Base-by-base conservation (phyloP, 92 coral and sea anemone species). In the Epizoanthus rinbou region DNA sequence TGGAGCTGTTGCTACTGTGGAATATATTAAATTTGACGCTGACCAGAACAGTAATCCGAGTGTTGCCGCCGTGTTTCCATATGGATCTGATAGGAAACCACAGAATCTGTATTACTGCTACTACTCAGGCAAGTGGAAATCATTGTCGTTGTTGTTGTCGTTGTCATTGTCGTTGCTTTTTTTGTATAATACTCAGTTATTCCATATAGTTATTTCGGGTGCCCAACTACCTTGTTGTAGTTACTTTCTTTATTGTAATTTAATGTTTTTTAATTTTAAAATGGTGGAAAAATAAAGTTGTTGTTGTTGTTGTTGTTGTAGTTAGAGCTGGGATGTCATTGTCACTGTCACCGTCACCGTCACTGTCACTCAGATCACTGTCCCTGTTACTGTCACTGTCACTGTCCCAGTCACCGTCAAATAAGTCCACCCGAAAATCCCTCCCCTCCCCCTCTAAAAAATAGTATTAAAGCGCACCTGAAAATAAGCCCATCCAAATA, bases 21-120 rank as follows among this genome's bases (percentile, higher is more conserved):
- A 78, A 69, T 78, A 78, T 63, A 78, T 78, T 39, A 78, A 43
- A 62, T 78, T 78, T 78, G 70, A 54, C 33, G 52, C 70, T 1
- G 70, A 78, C 16, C 11, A 13, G 71, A 63, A 35, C 45, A 62
- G 71, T 31, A 31, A 57, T 0, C 69, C 82, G 45, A 62, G 43
- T 11, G 59, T 41, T 8, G 66, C 70, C 19, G 82, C 70, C 18
- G n/a, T 28, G 21, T 62, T 41, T 37, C 82, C 82, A 1, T 78
- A 21, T 21, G 82, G 82, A 5, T 57, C 82, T n/a, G 72, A 78
- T 57, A 65, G 10, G 17, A 65, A 62, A 22, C 70, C 82, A 1
- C 82, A 78, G 41, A 23, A 78, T 21, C 43, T 78, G 45, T 78
- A 78, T 65, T 59, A 78, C 50, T 78, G 82, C 39, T 78, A 62